Base-by-base conservation (phyloP, 2,797 vertebrate genomes). In the Sebastes reedi region DNA sequence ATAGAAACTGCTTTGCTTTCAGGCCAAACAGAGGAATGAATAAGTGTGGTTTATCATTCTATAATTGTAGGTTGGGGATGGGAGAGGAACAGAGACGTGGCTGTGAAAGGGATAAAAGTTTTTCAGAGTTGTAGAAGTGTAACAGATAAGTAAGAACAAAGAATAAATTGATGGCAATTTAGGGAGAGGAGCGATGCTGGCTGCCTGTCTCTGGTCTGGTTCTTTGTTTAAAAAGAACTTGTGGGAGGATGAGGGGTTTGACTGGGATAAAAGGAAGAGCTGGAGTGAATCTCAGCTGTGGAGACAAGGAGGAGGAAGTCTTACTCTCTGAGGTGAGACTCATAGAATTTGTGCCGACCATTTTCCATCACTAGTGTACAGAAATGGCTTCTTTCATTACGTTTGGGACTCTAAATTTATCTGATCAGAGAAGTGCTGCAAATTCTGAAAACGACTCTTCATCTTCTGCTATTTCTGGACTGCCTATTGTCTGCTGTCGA, bases 91-190 rank as follows among this genome's bases (percentile, higher is more conserved):
- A 78, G 82, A 86, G 77, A 66, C 46, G 2, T 22, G 67, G 65
- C 69, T 24, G 29, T 34, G 68, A 82, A 68, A 66, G n/a, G 67
- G 81, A 88, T 87, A 64, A 87, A 89, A 88, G 86, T 85, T 82
- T 87, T 62, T 81, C 75, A 74, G 76, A 85, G 79, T 77, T 72
- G 81, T 80, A 84, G 64, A 80, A 91, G 77, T 83, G 77, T 66
- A 85, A 77, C 69, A 84, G 88, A 91, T 89, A 75, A 83, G 82
- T 64, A 77, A 77, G 88, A 88, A 90, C 77, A 91, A 92, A 91
- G 68, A 78, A 29, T 50, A 77, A 86, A 91, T 85, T 88, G 83
- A 87, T 87, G 85, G 81, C 80, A 89, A 79, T 93, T 87, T 84
- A 84, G 78, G 29, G 61, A 88, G 77, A 75, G 72, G 60, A 75